phyloP scores from a whole-genome alignment of 2,888 invertebrate species.

The Carcina quercana region DNA sequence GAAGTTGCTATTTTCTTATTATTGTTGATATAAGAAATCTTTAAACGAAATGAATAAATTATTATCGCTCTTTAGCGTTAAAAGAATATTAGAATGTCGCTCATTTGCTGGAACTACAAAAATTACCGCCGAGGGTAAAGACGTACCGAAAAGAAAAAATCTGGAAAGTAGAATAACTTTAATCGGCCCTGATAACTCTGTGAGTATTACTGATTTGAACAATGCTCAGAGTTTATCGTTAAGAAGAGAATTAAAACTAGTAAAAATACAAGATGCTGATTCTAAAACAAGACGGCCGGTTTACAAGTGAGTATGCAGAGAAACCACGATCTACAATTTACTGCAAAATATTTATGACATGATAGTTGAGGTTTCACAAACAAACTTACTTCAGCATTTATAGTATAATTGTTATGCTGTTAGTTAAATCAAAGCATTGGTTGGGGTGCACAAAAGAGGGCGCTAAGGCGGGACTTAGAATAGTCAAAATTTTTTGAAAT shows the following conservation, averaged over 20 bases:
- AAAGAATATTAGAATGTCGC: conserved; percentile 35
- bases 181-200: conserved; percentile 71
- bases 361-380: no score
- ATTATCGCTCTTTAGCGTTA: conserved; percentile 27
- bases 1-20: no score
- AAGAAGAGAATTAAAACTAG: conserved; percentile 79
- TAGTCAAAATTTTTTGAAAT: no score
- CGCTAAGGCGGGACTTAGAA: no score
- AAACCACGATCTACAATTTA: no score
- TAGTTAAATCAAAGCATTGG: no score
- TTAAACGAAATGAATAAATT: conserved; percentile 45
- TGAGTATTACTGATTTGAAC: conserved; percentile 77
- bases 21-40: background rate
- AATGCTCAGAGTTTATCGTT: conserved; percentile 81
- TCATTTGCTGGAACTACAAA: conserved; percentile 38
- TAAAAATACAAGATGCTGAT: conserved; percentile 80
- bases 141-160: conserved; percentile 53
- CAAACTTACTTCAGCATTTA: no score
- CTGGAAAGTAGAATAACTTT: conserved; percentile 76
- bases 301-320: conserved; percentile 78
- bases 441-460: no score
- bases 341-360: no score
- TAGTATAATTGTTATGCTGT: no score
- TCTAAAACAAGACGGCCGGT: conserved; percentile 79
- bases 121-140: conserved; percentile 55